A percentile compares a stretch with the other conserved stretches of the same genome.
phyloP scores from a whole-genome alignment of 2,797 vertebrate species.

The Gambelia wislizenii region DNA sequence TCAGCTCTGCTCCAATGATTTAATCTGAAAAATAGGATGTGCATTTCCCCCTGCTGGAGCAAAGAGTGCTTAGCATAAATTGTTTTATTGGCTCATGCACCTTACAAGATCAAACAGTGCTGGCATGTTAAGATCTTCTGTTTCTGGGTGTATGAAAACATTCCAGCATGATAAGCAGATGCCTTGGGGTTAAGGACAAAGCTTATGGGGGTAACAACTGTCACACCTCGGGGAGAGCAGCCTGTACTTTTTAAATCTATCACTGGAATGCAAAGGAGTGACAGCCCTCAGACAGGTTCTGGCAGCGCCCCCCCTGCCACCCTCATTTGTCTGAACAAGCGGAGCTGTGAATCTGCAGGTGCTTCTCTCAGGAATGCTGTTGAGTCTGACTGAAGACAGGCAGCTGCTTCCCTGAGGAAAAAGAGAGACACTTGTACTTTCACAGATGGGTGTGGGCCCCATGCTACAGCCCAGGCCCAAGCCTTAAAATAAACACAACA shows the following conservation, averaged over 20 bases:
- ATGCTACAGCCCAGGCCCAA: neutral
- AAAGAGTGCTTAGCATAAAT: neutral
- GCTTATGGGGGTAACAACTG: neutral
- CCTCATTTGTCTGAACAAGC: neutral
- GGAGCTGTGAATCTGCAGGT: neutral
- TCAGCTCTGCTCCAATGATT: conserved; percentile 3
- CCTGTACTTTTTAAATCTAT: conserved; percentile 6
- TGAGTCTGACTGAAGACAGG: conserved; percentile 5
- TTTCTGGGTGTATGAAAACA: conserved; percentile 17
- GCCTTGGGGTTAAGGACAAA: conserved; percentile 5
- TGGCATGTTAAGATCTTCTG: neutral
- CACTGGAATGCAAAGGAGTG: conserved; percentile 4
- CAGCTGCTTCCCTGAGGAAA: neutral
- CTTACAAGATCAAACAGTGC: neutral
- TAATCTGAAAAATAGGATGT: neutral
- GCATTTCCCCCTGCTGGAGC: neutral
- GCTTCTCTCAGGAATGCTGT: conserved; percentile 16
- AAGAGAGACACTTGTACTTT: neutral
- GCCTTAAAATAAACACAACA: neutral
- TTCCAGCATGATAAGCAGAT: conserved; percentile 7
- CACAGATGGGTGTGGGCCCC: neutral
- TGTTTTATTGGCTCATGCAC: neutral
- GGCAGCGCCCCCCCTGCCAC: neutral
- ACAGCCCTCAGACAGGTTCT: conserved; percentile 14
- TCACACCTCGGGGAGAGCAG: conserved; percentile 4